Conservation (phyloP, 2,888 invertebrate genomes). For the Dermolepida albohirtum region DNA sequence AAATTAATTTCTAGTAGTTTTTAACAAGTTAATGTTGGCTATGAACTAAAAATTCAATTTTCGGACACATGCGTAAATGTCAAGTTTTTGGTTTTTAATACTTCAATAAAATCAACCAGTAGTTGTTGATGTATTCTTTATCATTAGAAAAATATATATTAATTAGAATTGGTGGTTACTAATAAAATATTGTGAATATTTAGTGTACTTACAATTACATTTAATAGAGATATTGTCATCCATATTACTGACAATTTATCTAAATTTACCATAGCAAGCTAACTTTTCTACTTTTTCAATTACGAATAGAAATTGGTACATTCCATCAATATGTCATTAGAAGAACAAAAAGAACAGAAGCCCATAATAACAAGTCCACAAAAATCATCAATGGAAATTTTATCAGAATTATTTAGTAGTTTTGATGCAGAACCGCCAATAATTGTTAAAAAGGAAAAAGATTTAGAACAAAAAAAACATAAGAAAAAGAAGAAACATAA, state of each 20-base stretch:
- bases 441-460: slow-evolving; percentile 61
- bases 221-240: background rate
- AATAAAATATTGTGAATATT: slow-evolving; percentile 12
- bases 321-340: slow-evolving; percentile 42
- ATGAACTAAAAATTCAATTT: slow-evolving; percentile 34
- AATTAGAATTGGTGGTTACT: no score
- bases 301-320: background rate
- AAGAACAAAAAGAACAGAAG: slow-evolving; percentile 49
- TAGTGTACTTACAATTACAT: slow-evolving; percentile 12
- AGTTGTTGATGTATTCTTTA: background rate
- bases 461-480: slow-evolving; percentile 68
- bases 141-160: no score
- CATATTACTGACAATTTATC: slow-evolving; percentile 13
- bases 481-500: slow-evolving; percentile 74
- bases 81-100: slow-evolving; percentile 11
- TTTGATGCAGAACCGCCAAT: slow-evolving; percentile 79
- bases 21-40: background rate
- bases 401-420: slow-evolving; percentile 83
- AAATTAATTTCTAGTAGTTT: no score
- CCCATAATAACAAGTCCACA: slow-evolving; percentile 47
- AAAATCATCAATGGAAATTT: slow-evolving; percentile 83
- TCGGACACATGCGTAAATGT: slow-evolving; percentile 36
- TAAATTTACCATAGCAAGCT: slow-evolving; percentile 18
- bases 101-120: background rate
- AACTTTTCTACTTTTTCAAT: slow-evolving; percentile 9